Conservation (phyloP, 2,113 vertebrate genomes). For the Ia io region DNA sequence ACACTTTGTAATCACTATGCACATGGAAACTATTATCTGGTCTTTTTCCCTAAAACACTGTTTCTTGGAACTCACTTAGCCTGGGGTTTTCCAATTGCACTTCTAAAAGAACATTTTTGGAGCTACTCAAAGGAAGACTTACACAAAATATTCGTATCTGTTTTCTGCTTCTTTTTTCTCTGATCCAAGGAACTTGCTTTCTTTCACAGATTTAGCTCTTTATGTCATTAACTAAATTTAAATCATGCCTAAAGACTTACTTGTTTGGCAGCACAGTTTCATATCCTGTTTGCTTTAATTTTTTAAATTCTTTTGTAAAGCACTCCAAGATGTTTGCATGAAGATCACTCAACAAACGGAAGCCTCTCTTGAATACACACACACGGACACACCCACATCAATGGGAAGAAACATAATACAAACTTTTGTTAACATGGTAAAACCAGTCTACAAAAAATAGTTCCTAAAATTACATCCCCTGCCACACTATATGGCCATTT, state of each 20-base stretch:
- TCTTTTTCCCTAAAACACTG: constrained; percentile 54
- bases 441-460: constrained; percentile 62
- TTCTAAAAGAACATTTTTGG: constrained; percentile 65
- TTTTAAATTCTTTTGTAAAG: constrained; percentile 76
- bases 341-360: constrained; percentile 73
- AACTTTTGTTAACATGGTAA: constrained; percentile 58
- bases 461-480: constrained; percentile 48
- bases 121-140: constrained; percentile 69
- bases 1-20: constrained; percentile 46
- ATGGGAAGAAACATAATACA: constrained; percentile 64
- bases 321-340: constrained; percentile 80
- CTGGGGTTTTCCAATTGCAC: constrained; percentile 57
- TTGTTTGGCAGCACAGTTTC: constrained; percentile 79
- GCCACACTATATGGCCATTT: constrained; percentile 38
- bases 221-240: constrained; percentile 79
- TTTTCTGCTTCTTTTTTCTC: constrained; percentile 74
- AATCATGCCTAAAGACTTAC: constrained; percentile 76
- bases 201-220: constrained; percentile 78
- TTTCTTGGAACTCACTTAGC: constrained; percentile 57
- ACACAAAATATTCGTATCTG: constrained; percentile 67
- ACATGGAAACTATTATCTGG: constrained; percentile 67
- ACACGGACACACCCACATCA: constrained; percentile 45
- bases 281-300: constrained; percentile 83
- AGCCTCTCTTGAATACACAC: constrained; percentile 64
- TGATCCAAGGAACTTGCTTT: constrained; percentile 72